Evolutionary conservation across 2,113 vertebrate species (phyloP).

Genomic region (Podarcis muralis): DNA sequence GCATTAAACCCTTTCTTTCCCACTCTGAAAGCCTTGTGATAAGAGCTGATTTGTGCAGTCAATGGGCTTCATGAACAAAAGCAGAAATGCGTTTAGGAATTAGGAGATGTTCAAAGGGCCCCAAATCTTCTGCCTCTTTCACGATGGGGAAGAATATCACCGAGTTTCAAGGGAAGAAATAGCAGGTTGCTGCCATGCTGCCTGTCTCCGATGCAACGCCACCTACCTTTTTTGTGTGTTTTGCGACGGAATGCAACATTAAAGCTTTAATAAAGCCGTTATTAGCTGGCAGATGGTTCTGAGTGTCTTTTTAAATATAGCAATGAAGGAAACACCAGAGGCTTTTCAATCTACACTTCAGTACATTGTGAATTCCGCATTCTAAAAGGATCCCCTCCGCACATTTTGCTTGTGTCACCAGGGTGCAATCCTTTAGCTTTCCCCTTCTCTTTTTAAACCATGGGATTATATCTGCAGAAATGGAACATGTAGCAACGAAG

Average conservation of each 20-base stretch:
- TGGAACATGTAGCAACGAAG: conserved; percentile 37
- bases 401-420: conserved; percentile 5
- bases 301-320: conserved; percentile 56
- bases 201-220: conserved; percentile 49
- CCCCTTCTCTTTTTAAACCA: not conserved
- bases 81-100: conserved; percentile 40
- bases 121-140: conserved; percentile 50
- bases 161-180: conserved; percentile 31
- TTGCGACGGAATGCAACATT: conserved; percentile 59
- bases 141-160: conserved; percentile 41
- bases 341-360: conserved; percentile 55
- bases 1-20: conserved; percentile 29
- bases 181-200: conserved; percentile 50
- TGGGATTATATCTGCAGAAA: conserved; percentile 36
- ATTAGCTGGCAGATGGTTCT: conserved; percentile 69
- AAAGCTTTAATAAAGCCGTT: conserved; percentile 55
- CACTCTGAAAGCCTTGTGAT: conserved; percentile 38
- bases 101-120: conserved; percentile 33
- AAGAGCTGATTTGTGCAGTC: conserved; percentile 27
- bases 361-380: conserved; percentile 50
- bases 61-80: conserved; percentile 38
- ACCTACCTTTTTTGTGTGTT: conserved; percentile 35
- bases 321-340: conserved; percentile 45
- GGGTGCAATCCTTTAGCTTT: conserved; percentile 26
- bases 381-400: conserved; percentile 41